Base-by-base conservation (phyloP, 2,113 vertebrate genomes). In the Polypterus bichir region DNA sequence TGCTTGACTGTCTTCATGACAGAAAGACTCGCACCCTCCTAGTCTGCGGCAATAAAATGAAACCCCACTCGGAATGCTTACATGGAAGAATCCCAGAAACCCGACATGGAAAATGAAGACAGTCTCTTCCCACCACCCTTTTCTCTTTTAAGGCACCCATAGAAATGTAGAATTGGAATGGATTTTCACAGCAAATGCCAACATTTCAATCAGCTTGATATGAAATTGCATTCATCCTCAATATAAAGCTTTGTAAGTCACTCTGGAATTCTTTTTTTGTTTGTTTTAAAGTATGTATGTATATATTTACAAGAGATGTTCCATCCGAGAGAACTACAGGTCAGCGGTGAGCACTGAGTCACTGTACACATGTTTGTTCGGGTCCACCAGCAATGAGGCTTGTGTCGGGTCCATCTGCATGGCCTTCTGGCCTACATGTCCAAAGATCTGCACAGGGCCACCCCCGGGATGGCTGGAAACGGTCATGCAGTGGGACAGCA, bases 341-440 rank as follows among this genome's bases (percentile, higher is more conserved):
- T 97, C 91, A 9, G 92, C 93, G 8, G 92, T 90, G 69, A 97
- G 93, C 82, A 97, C 76, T 2, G 91, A 87, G 68, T 98, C 96
- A 49, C 83, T 91, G 66, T 93, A 91, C 80, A 92, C 88, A 48
- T 91, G 86, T 67, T 88, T 69, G 73, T 82, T 89, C 66, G 89
- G 72, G 71, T 98, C 92, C 61, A 80, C 77, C 55, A 97, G 62
- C 69, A 97, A 85, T 9, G 91, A 90, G 0, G 90, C 74, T 61
- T 95, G 94, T 62, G 93, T 90, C 0, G 88, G 88, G 81, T 97
- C 96, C 54, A 93, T 69, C 71, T 88, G 89, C 79, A 91, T 76
- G 0, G 84, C 82, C 77, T 97, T 98, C 62, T 95, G 93, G 67
- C 84, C 77, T 68, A 97, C 81, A 48, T 80, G 91, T 81, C 90